Evolutionary conservation across 2,888 invertebrate species (phyloP).

Genomic region (Microlaimidae sp.): DNA sequence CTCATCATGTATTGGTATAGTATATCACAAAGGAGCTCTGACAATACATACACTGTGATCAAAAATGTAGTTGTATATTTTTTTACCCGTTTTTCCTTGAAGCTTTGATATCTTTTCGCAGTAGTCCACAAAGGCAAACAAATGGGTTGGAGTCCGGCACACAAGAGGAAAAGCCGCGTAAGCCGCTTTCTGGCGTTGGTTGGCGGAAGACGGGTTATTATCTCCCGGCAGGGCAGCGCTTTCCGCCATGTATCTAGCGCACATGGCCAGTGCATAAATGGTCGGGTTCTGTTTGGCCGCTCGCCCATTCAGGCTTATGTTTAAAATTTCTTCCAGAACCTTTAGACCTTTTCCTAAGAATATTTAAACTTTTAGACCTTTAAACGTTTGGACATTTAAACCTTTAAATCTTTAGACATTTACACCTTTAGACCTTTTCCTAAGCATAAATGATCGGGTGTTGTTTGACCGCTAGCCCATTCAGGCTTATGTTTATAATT

Average conservation of each 20-base stretch:
- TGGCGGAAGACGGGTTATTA: not conserved
- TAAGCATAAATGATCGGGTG: no score
- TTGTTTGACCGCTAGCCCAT: constrained; percentile 35
- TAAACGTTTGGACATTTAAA: no score
- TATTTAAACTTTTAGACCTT: constrained; percentile 20
- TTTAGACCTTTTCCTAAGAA: constrained; percentile 28
- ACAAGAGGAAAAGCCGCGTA: constrained; percentile 45
- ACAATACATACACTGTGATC: no score
- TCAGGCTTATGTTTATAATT: constrained; percentile 30
- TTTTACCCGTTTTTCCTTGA: no score
- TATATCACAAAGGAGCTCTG: no score
- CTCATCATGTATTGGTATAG: no score
- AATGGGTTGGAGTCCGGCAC: constrained; percentile 48
- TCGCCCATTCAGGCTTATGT: constrained; percentile 34
- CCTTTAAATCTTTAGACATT: no score
- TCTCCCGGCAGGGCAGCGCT: constrained; percentile 6
- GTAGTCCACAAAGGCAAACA: constrained; percentile 49
- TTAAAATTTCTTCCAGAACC: constrained; percentile 30
- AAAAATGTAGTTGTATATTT: no score
- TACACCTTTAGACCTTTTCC: no score
- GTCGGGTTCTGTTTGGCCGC: constrained; percentile 39
- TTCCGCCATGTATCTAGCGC: constrained; percentile 40
- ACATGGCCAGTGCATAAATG: constrained; percentile 50
- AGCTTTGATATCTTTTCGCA: constrained; percentile 42
- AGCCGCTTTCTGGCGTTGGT: constrained; percentile 42